Conservation (phyloP, 2,113 vertebrate species). For the Stictonetta naevosa region DNA sequence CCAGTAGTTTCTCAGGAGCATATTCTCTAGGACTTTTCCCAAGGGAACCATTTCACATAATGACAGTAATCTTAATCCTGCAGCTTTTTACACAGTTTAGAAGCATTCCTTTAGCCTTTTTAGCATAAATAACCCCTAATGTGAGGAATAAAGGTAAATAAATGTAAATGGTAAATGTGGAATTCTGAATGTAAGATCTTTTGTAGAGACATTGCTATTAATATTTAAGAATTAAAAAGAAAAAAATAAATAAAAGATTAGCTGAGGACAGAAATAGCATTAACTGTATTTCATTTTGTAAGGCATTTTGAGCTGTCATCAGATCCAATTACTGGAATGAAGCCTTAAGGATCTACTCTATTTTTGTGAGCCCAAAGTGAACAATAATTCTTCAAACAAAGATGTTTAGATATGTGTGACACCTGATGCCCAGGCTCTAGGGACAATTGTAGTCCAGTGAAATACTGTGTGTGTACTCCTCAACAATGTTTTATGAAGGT, state of each 20-base stretch:
- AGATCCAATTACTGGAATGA: constrained; percentile 9
- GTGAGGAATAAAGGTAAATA: background rate
- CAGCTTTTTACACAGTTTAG: background rate
- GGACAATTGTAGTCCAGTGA: background rate
- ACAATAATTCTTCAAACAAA: background rate
- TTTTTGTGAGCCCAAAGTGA: constrained; percentile 19
- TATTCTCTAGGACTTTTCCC: constrained; percentile 8
- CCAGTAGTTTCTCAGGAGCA: background rate
- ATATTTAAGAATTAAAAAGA: constrained; percentile 19
- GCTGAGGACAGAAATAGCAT: constrained; percentile 44
- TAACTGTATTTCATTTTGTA: constrained; percentile 27
- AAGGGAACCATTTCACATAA: background rate
- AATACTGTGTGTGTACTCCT: background rate
- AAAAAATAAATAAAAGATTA: background rate
- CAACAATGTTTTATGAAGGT: fast-evolving
- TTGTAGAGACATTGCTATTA: background rate
- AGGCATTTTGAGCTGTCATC: constrained; percentile 49
- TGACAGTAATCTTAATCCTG: background rate
- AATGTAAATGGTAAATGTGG: background rate
- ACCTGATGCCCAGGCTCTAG: background rate
- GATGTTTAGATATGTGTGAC: background rate
- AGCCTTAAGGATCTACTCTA: constrained; percentile 16
- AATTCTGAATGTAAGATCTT: background rate
- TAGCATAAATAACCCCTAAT: background rate
- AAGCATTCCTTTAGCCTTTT: background rate